Conservation (phyloP, 2,113 vertebrate species). For the Macaca fascicularis region DNA sequence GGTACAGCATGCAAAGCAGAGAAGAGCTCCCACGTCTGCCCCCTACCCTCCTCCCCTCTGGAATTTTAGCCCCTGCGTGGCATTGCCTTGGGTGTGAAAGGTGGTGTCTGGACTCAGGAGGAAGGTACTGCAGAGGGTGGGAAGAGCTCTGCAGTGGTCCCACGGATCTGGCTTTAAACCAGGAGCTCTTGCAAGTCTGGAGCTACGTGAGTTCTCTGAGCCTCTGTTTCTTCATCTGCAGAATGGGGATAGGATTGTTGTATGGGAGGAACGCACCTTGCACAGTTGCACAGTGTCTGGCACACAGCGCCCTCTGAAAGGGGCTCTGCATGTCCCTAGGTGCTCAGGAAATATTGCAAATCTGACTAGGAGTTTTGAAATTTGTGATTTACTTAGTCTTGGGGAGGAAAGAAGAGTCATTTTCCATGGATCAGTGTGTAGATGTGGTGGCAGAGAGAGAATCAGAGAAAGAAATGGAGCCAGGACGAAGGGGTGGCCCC, state of each 20-base stretch:
- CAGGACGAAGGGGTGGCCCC: neutral
- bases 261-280: too few species aligned
- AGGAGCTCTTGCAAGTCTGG: neutral
- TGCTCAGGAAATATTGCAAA: neutral
- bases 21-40: fast-evolving
- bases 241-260: too few species aligned
- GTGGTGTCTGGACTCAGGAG: neutral
- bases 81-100: too few species aligned
- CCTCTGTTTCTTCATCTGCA: neutral
- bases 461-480: neutral
- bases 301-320: neutral
- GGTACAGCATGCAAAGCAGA: fast-evolving
- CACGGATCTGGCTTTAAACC: neutral
- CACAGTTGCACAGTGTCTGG: too few species aligned
- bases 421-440: neutral
- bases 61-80: neutral
- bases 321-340: neutral
- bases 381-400: neutral
- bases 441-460: neutral
- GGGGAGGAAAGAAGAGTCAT: neutral
- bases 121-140: neutral
- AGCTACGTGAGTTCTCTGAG: neutral
- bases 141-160: neutral
- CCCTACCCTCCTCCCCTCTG: neutral
- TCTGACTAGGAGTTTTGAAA: neutral